Evolutionary conservation across 2,113 vertebrate species (phyloP).

Genomic region (Bufo gargarizans): DNA sequence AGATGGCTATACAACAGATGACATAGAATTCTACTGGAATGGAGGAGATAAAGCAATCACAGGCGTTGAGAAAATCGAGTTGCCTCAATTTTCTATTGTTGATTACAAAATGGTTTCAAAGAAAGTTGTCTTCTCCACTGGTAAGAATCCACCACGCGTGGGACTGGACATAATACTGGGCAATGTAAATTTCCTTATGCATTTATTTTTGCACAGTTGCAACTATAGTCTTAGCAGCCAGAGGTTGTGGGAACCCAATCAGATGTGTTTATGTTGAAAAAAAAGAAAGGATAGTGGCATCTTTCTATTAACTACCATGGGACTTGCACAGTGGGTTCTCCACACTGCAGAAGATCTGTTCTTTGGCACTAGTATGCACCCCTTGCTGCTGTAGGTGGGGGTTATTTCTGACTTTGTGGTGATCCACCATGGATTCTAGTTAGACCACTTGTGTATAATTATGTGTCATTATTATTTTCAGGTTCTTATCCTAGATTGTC

Average conservation of each 20-base stretch:
- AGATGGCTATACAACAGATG: constrained; percentile 96
- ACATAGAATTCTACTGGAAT: constrained; percentile 96
- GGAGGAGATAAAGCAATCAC: constrained; percentile 86
- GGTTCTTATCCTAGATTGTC: constrained; percentile 91
- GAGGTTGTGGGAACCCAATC: not conserved
- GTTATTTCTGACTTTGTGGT: not conserved
- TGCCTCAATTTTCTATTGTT: constrained; percentile 92
- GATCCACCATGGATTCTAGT: not conserved
- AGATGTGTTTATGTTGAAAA: not conserved
- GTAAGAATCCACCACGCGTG: constrained; percentile 66
- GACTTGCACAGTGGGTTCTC: not conserved
- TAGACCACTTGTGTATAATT: not conserved
- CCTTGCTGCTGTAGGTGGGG: not conserved
- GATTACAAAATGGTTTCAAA: constrained; percentile 92
- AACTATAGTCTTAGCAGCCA: not conserved
- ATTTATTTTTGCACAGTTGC: not conserved
- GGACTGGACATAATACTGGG: not conserved
- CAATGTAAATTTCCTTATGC: too few species aligned
- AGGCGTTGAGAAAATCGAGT: constrained; percentile 88
- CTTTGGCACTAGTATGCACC: not conserved
- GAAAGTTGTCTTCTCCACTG: constrained; percentile 92
- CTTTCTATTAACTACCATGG: too few species aligned
- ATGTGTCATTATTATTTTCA: constrained; percentile 65
- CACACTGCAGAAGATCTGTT: not conserved
- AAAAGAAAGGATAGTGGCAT: too few species aligned